Base-by-base conservation (phyloP, 2,113 vertebrate genomes). In the Gasterosteus aculeatus region DNA sequence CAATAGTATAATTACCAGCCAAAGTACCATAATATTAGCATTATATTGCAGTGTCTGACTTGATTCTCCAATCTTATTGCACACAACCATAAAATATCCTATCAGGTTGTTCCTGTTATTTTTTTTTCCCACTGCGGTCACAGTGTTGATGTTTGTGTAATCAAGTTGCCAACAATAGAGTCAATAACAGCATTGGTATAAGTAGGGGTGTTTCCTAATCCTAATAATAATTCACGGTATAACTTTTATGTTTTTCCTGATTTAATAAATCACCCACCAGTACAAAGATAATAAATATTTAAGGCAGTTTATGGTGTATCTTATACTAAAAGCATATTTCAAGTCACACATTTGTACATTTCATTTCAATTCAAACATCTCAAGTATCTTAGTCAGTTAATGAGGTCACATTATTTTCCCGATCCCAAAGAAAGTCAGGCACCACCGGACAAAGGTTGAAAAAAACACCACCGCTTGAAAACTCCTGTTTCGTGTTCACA, bases 281-380 rank as follows among this genome's bases (percentile, higher is more conserved):
- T 31, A 54, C 26, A 38, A n/a, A 15, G 4, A 44, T 68, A 14
- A 5, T 53, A 11, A 12, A n/a, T 5, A 46, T 47, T 3, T 16
- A 63, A 67, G 38, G 10, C 19, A 14, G n/a, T 65, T 57, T 66
- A 66, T 59, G 3, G 7, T 38, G 1, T 16, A 54, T 51, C 14
- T n/a, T 68, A 63, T 62, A 41, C 35, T 38, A 0, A 74, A 63
- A 53, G 1, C n/a, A 57, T 57, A 31, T 8, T 68, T 6, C 12
- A 56, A 44, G 29, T 69, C 8, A 68, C 15, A 69, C 29, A 33
- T 69, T 69, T 54, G 26, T 22, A 60, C 53, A 65, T 42, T 4
- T 79, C 8, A 18, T 41, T 53, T 61, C 1, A 56, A 56, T 60
- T 75, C 12, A 5, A 67, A 44, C 15, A 29, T 10, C 10, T 2